Evolutionary conservation across 2,888 invertebrate genomes (phyloP), one percentile per base, ranked within the genome.

Genomic region (Adelognathus sp.): DNA sequence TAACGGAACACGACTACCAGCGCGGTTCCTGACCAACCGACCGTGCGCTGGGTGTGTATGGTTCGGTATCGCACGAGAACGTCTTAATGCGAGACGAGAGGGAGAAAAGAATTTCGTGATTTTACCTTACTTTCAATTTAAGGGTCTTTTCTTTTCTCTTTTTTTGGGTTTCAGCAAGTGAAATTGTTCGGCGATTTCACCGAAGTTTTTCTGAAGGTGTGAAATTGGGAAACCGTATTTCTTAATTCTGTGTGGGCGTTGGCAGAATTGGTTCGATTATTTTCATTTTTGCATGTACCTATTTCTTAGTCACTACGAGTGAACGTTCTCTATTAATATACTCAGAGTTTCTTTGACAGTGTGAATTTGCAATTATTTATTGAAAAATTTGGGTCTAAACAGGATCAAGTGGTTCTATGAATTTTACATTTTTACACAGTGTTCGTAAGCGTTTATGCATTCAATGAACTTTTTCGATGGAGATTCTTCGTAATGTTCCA

Each of bases 11-110:
- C 66, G n/a, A 46, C 46, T 36, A 60, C 69, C 66, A 44, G 33
- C 56, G 61, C 39, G 61, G 39, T 66, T 79, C 71, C 66, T 75
- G 79, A 79, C 74, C 79, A 61, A 54, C 39, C 39, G n/a, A 24
- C 33, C n/a, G n/a, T n/a, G n/a, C n/a, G n/a, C n/a, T n/a, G n/a
- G n/a, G n/a, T n/a, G n/a, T 36, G 64, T 24, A 46, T 56, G 36
- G 39, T 56, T 6, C 4, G 3, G 1, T 6, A 31, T 24, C 46
- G 21, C 46, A 18, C 11, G 24, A 21, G 11, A 21, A 24, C 46
- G n/a, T 46, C 4, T 46, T 46, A 24, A 46, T 18, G 24, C 46
- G 46, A 24, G 46, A 24, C 1, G n/a, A 46, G 11, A 6, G n/a
- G 3, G 31, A 5, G 31, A 41, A 54, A n/a, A 16, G n/a, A 52